Evolutionary conservation across 2,888 invertebrate species (phyloP).

Genomic region (Eupithecia insigniata): DNA sequence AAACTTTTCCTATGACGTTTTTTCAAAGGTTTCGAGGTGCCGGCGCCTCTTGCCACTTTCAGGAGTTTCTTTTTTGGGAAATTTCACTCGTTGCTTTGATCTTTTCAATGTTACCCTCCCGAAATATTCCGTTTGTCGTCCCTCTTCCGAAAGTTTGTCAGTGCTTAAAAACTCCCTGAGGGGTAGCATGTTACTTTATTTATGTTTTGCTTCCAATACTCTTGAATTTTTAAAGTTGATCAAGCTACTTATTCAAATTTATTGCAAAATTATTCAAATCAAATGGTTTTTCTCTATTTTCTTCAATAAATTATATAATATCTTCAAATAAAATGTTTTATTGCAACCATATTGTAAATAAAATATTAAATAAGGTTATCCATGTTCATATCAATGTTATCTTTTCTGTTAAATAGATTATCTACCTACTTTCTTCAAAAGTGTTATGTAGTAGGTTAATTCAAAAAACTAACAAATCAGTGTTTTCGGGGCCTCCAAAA

Average conservation of each 20-base stretch:
- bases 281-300: not conserved
- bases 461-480: not conserved
- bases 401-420: not conserved
- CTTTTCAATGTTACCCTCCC: constrained; percentile 47
- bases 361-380: too few species aligned
- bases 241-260: not conserved
- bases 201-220: constrained; percentile 14
- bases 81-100: constrained; percentile 50
- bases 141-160: constrained; percentile 45
- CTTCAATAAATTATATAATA: not conserved
- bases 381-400: not conserved
- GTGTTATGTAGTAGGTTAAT: not conserved
- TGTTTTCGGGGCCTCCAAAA: constrained; percentile 1
- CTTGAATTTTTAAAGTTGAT: not conserved
- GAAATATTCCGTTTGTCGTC: constrained; percentile 45
- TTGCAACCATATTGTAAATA: too few species aligned
- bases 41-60: constrained; percentile 57
- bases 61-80: constrained; percentile 54
- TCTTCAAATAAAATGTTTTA: not conserved
- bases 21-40: constrained; percentile 55
- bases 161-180: constrained; percentile 43
- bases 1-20: constrained; percentile 51
- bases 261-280: not conserved
- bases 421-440: not conserved
- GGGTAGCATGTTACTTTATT: constrained; percentile 33